Evolutionary conservation across 2,113 vertebrate genomes (phyloP), one percentile per base, ranked within the genome.

Genomic region (Sinocyclocheilus anophthalmus): DNA sequence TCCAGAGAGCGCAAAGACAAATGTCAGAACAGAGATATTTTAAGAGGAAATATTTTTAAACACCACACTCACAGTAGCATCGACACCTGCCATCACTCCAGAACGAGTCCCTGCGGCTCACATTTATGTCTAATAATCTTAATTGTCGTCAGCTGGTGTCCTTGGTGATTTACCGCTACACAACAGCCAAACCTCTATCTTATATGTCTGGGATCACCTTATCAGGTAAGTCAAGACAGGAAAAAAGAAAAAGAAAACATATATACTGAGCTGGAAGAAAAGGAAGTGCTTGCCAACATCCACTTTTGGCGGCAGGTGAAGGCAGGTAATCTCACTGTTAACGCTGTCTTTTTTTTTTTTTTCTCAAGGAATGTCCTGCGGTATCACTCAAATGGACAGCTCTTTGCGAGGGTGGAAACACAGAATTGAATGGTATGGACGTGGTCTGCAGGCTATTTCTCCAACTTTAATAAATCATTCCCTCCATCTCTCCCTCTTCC

Each of bases 401-500:
- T 76, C 24, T 76, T 76, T 53, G 42, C 14, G 75, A 76, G 85
- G 82, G 30, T 70, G 61, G 82, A 76, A 65, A 73, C 85, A 63
- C 1, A 8, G 14, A 53, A 26, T 59, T 76, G 84, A 87, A 89
- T 75, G 80, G 77, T 85, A 86, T 57, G 83, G 78, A 72, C 67
- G 7, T 26, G 76, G 78, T 53, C 45, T 50, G 53, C 22, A n/a
- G 42, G 63, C 67, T 75, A 12, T 82, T 82, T 81, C 82, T 55
- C 61, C 84, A 82, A 30, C 76, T 63, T 87, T 81, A 90, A 91
- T 91, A 92, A 92, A 91, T 91, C 88, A 89, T 83, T 63, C 85
- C 57, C 12, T 50, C 84, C 45, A 39, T 84, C 83, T 84, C 78
- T 50, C 78, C 30, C 79, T 76, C 70, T 18, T 69, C 55, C 87